A percentile compares a stretch with the other conserved stretches of the same genome.
phyloP scores from a whole-genome alignment of 2,113 vertebrate genomes.

The Oryzias celebensis region DNA sequence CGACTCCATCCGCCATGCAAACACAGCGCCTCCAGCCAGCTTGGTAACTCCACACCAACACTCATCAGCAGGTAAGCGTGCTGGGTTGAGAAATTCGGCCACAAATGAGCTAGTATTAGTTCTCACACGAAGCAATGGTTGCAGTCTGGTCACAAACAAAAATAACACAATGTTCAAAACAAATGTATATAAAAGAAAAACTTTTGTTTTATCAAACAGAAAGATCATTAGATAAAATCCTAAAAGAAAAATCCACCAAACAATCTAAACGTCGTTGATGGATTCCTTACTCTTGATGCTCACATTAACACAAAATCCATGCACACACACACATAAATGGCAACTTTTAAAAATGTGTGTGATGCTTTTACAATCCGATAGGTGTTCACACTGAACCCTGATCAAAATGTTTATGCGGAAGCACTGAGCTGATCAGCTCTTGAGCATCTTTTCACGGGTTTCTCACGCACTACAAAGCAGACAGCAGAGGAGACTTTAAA shows the following conservation, averaged over 20 bases:
- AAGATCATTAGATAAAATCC: neutral
- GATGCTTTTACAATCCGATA: conserved; percentile 29
- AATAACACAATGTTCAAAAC: conserved; percentile 2
- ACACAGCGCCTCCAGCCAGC: conserved; percentile 47
- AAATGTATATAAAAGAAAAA: neutral
- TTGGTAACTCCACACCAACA: conserved; percentile 28
- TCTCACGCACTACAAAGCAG: conserved; percentile 12
- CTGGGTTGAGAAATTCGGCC: conserved; percentile 35
- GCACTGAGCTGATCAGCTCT: neutral
- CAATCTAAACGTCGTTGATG: too few relatives aligned
- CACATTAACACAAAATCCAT: conserved; percentile 32
- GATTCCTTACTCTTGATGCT: too few relatives aligned
- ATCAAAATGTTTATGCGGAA: conserved; percentile 45
- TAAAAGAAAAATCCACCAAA: too few relatives aligned
- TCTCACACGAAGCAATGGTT: conserved; percentile 28
- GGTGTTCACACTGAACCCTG: conserved; percentile 35
- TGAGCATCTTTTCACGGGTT: neutral
- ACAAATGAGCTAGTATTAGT: conserved; percentile 44
- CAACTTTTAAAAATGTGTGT: conserved; percentile 36
- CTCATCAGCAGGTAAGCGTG: conserved; percentile 41
- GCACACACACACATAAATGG: conserved; percentile 23
- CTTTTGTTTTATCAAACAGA: neutral
- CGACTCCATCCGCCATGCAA: conserved; percentile 60
- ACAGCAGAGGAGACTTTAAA: neutral
- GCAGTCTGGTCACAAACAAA: conserved; percentile 8